These are phyloP conservation scores for Meriones unguiculatus DNA, from an alignment of 2,113 vertebrate genomes.

Conservation along the genomic window DNA sequence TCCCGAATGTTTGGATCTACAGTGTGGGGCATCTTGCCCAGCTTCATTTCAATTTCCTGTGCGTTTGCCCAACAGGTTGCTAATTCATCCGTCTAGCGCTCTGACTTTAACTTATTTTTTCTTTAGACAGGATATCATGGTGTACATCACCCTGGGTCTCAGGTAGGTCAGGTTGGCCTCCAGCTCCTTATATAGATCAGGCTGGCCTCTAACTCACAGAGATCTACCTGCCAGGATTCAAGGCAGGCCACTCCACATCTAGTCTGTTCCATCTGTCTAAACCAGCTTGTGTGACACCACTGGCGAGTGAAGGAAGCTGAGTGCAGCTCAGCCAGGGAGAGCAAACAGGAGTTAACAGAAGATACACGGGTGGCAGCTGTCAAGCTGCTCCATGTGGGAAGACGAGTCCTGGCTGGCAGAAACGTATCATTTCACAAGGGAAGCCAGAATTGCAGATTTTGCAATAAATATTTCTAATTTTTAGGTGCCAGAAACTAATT, in stretches of 20 bases:
- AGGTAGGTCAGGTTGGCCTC: background rate
- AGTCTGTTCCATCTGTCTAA: background rate
- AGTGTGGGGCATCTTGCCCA: background rate
- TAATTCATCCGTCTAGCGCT: background rate
- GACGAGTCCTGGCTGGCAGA: background rate
- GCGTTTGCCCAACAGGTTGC: background rate
- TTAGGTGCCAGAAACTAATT: background rate
- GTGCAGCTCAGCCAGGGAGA: background rate
- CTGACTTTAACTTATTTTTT: too few relatives aligned
- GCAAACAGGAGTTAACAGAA: background rate
- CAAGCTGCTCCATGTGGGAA: background rate
- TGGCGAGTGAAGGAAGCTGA: background rate
- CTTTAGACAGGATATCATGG: background rate
- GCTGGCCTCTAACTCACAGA: background rate
- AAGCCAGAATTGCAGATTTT: background rate
- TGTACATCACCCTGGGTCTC: background rate
- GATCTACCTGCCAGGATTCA: background rate
- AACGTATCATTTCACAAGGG: background rate
- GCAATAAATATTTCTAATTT: background rate
- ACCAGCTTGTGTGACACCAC: background rate
- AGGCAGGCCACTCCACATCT: background rate
- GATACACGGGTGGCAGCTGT: accelerated
- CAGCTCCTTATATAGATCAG: background rate
- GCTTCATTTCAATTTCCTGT: background rate
- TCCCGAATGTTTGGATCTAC: background rate